Conservation (phyloP, 2,888 invertebrate species). For the Lasioglossum marginatum region DNA sequence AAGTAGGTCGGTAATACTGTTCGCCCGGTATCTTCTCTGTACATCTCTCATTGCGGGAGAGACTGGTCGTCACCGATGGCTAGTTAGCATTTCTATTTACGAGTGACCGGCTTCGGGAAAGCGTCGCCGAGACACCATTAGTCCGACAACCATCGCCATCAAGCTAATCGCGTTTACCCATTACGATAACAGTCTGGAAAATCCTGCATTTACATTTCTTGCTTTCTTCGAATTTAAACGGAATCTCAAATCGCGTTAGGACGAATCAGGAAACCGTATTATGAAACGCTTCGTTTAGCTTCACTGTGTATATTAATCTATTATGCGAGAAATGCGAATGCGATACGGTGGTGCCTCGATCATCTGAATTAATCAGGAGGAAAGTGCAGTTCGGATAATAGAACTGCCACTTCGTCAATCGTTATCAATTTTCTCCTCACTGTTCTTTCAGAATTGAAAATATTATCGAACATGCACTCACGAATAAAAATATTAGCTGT, state of each 20-base stretch:
- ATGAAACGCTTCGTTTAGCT: neutral
- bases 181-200: neutral
- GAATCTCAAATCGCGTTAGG: neutral
- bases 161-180: neutral
- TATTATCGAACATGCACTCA: no score
- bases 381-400: no score
- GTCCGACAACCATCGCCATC: neutral
- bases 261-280: neutral
- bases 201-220: neutral
- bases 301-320: neutral
- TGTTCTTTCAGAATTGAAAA: no score
- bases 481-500: neutral
- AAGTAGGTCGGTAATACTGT: conserved; percentile 60
- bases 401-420: no score
- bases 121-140: neutral
- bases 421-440: no score
- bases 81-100: conserved; percentile 63
- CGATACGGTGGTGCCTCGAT: no score
- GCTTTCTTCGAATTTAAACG: neutral
- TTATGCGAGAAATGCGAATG: no score
- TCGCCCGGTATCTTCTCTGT: conserved; percentile 52
- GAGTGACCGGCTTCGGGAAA: conserved; percentile 12
- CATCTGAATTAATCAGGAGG: no score
- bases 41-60: conserved; percentile 37
- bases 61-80: conserved; percentile 42